Base-by-base conservation (phyloP, 2,888 invertebrate species). In the Physocephala rufipes region DNA sequence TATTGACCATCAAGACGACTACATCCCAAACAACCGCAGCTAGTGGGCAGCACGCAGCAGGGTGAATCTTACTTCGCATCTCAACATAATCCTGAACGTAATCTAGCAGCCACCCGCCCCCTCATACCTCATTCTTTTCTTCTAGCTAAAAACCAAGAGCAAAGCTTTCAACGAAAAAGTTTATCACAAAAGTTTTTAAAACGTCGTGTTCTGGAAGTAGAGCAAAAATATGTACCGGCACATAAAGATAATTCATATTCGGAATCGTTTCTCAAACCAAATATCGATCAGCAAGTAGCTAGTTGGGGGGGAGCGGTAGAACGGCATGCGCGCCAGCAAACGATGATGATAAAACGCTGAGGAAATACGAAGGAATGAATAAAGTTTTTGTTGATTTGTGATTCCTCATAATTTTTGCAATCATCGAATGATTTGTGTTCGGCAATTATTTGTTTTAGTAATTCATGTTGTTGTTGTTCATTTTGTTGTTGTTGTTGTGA, bases 381-480 rank as follows among this genome's bases (percentile, higher is more conserved):
- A 7, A 21, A 21, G 9, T 9, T 64, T 28, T 49, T 49, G 47
- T 43, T 19, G 36, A 15, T n/a, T 28, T 28, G 24, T 16, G 47
- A 51, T 51, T 65, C 65, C 26, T 51, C 30, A 51, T 51, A 16
- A 30, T 65, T n/a, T 51, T 51, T 19, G 55, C 53, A 43, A 66
- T 53, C 66, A 66, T 24, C 36, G 43, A 66, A 55, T 66, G 63
- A 24, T 63, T 63, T 63, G 47, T 63, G 62, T 30, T 55, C 1
- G 62, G 30, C 62, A 43, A 19, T 62, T 62, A 7, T 62, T 61
- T 30, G 62, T 30, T n/a, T n/a, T n/a, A n/a, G n/a, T n/a, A n/a
- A n/a, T n/a, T n/a, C n/a, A n/a, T 21, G 62, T 30, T 21, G 62
- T 30, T 9, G 36, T 36, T 36, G 36, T 7, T n/a, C n/a, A n/a